Percentiles rank a stretch among this genome's conserved stretches.
Evolutionary conservation across 2,113 vertebrate species (phyloP).

Genomic region (Ciconia maguari): DNA sequence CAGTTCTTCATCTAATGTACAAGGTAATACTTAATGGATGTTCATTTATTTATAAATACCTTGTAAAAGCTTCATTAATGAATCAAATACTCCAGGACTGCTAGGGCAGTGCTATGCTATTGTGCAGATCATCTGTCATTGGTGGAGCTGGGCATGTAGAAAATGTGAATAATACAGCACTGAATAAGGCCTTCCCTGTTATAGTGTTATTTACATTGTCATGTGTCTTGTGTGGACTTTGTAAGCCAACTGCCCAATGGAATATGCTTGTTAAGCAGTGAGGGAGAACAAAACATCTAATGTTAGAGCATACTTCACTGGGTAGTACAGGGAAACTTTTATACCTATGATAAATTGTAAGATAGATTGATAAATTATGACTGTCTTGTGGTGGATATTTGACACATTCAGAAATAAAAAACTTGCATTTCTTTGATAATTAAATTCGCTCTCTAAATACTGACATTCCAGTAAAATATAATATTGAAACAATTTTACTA

Average conservation of each 20-base stretch:
- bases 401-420: not conserved
- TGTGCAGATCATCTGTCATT: not conserved
- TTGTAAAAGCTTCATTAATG: not conserved
- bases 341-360: not conserved
- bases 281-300: not conserved
- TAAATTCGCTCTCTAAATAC: not conserved
- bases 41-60: not conserved
- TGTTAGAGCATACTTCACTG: not conserved
- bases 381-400: not conserved
- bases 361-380: not conserved
- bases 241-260: not conserved
- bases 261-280: not conserved
- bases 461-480: not conserved
- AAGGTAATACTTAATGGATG: slow-evolving; percentile 28
- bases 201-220: not conserved
- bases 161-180: not conserved
- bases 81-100: not conserved
- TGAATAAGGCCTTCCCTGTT: not conserved
- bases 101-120: not conserved
- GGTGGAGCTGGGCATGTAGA: not conserved
- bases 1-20: not conserved
- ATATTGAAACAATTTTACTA: not conserved
- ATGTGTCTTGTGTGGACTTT: not conserved
- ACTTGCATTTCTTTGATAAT: not conserved
- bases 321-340: not conserved